Evolutionary conservation across 1,140 invertebrate species (phyloP).

Genomic region (Drosophila punjabiensis): DNA sequence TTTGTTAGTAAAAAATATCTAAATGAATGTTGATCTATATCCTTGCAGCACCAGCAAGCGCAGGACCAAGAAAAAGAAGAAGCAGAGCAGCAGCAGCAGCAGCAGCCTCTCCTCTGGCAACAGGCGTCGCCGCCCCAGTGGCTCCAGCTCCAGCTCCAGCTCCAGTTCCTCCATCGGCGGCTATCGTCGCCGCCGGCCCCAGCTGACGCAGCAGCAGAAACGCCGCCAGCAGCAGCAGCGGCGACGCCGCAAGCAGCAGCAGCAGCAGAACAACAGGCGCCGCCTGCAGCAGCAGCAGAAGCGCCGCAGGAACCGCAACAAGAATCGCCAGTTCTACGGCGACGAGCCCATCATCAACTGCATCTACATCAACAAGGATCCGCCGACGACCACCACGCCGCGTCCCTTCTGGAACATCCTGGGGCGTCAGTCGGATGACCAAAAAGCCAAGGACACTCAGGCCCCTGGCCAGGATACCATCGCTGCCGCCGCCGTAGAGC

Average conservation of each 20-base stretch:
- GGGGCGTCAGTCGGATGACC: conserved; percentile 49
- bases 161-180: conserved; percentile 50
- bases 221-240: conserved; percentile 36
- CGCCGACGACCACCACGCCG: conserved; percentile 66
- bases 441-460: not conserved
- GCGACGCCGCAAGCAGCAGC: conserved; percentile 45
- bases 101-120: conserved; percentile 6
- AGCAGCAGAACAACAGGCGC: conserved; percentile 38
- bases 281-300: conserved; percentile 53
- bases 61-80: conserved; percentile 47
- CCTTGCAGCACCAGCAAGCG: conserved; percentile 2
- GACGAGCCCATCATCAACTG: conserved; percentile 76
- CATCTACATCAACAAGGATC: conserved; percentile 80
- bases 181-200: conserved; percentile 66
- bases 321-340: conserved; percentile 53
- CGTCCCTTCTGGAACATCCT: conserved; percentile 82
- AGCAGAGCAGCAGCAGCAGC: conserved; percentile 30
- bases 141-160: conserved; percentile 1
- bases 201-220: conserved; percentile 30
- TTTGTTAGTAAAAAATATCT: not conserved
- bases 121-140: conserved; percentile 17
- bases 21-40: not conserved
- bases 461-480: no score
- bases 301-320: conserved; percentile 49
- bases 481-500: not conserved